Base-by-base conservation (phyloP, 2,113 vertebrate species). In the Pseudopodoces humilis region DNA sequence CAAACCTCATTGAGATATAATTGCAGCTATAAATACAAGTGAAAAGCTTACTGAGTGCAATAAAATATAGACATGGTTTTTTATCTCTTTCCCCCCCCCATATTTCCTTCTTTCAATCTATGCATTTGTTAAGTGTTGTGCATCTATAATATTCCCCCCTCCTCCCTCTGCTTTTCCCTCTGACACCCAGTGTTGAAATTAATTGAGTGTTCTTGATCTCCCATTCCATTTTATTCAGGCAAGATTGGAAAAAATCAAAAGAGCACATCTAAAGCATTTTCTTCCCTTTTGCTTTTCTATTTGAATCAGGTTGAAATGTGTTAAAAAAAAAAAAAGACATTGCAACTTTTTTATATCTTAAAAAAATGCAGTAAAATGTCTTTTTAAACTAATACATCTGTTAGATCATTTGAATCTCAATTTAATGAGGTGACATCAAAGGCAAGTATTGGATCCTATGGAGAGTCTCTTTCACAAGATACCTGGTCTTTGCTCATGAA, bases 1-100 rank as follows among this genome's bases (percentile, higher is more conserved):
- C 98, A 98, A 98, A 98, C 98, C 98, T 98, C 98, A 98, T 98
- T 98, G 98, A 98, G 98, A 98, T 98, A 98, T 98, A 98, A 98
- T 98, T 98, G 98, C 98, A 95, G 98, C 98, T 98, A 98, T 98
- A 98, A 98, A 98, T 98, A 98, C 98, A 98, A 98, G 98, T 95
- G 97, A 98, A 98, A 98, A 98, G 97, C 97, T 98, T 98, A 98
- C 98, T 15, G 93, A 98, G 96, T 97, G 97, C 98, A 98, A 98
- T 98, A 98, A 98, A 98, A 98, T 98, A 97, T 96, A 96, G 97
- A 98, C 98, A 98, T 75, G 96, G 90, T 94, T 98, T 98, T 97
- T 98, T 98, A 97, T 97, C 87, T 88, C 77, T 56, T 50, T 56
- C 1, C 59, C 1, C 94, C 94, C 82, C 33, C 2, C 88, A 97